Evolutionary conservation across 2,113 vertebrate species (phyloP).

Genomic region (Thalassarche chlororhynchos): DNA sequence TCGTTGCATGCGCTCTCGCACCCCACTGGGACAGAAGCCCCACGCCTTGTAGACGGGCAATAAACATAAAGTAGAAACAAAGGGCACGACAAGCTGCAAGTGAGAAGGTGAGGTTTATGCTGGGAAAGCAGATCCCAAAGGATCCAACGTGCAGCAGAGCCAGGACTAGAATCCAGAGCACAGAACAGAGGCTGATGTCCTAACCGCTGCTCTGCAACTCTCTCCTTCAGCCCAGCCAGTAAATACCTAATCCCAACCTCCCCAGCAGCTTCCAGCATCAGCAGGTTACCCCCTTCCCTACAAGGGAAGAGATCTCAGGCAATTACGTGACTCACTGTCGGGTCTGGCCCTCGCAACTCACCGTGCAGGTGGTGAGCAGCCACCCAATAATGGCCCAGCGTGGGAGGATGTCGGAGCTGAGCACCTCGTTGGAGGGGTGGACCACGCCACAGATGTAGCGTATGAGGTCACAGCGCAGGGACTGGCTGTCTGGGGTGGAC

Average conservation of each 20-base stretch:
- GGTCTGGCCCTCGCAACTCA: not conserved
- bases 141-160: not conserved
- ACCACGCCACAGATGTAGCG: constrained; percentile 97
- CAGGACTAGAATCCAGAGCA: not conserved
- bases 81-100: not conserved
- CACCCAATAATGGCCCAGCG: constrained; percentile 99
- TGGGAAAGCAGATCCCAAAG: not conserved
- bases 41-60: not conserved
- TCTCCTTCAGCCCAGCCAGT: not conserved
- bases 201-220: not conserved
- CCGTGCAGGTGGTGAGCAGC: constrained; percentile 97
- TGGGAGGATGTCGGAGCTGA: constrained; percentile 96
- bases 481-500: constrained; percentile 93
- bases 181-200: not conserved
- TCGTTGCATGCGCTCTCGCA: fast-evolving
- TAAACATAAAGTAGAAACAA: not conserved
- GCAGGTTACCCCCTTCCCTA: not conserved
- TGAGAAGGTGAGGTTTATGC: not conserved
- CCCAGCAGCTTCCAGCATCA: not conserved
- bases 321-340: fast-evolving
- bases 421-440: constrained; percentile 95
- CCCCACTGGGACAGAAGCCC: not conserved
- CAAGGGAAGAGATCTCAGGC: too few species aligned
- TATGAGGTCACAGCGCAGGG: constrained; percentile 94
- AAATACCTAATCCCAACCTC: not conserved